Evolutionary conservation across 2,888 invertebrate species (phyloP).

Genomic region (Electrophaes corylata): DNA sequence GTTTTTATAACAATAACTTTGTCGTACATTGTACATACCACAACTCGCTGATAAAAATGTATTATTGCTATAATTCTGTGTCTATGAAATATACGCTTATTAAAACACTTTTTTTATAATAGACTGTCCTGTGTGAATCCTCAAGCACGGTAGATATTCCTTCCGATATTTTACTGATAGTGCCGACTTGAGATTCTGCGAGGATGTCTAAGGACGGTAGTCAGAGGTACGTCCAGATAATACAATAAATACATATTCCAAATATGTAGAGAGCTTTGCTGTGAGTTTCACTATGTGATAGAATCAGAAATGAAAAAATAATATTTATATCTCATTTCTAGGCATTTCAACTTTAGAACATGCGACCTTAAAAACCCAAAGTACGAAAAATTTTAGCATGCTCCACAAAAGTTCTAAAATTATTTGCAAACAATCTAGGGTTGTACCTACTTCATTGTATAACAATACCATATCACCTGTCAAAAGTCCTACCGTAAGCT

Average conservation of each 20-base stretch:
- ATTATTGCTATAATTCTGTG: background rate
- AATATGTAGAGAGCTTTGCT: no score
- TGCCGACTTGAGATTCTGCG: no score
- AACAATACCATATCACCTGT: background rate
- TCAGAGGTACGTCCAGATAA: no score
- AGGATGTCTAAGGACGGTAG: no score
- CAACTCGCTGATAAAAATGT: background rate
- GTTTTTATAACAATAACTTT: conserved; percentile 21
- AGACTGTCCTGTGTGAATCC: no score
- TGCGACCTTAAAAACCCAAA: background rate
- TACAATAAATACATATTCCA: no score
- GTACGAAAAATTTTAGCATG: background rate
- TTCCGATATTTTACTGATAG: no score
- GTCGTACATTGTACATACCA: conserved; percentile 1
- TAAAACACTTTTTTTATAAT: no score
- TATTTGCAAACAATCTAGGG: background rate
- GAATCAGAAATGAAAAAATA: no score
- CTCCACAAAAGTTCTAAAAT: background rate
- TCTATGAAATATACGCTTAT: background rate
- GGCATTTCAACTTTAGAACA: background rate
- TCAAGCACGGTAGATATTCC: no score
- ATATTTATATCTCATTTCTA: background rate
- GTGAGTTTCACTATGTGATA: no score
- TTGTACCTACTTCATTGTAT: background rate
- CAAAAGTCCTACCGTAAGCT: background rate